phyloP scores from a whole-genome alignment of 2,113 vertebrate species.

The Rousettus leschenaultii region DNA sequence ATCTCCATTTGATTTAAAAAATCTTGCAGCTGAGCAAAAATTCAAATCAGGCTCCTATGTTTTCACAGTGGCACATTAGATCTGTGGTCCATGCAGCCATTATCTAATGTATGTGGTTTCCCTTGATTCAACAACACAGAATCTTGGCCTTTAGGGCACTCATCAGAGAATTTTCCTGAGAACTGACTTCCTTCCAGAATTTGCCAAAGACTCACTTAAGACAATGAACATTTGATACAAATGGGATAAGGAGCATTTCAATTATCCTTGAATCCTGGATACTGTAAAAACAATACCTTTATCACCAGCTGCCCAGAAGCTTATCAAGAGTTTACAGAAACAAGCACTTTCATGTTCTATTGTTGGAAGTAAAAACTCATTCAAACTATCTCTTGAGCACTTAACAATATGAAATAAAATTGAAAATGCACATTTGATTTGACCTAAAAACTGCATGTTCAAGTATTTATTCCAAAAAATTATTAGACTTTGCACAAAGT shows the following conservation, averaged over 20 bases:
- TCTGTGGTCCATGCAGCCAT: not conserved
- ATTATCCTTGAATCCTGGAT: not conserved
- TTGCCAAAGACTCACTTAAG: not conserved
- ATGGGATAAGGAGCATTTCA: slow-evolving; percentile 35
- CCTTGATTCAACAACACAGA: not conserved
- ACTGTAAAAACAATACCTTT: not conserved
- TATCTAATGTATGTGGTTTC: not conserved
- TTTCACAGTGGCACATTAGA: not conserved
- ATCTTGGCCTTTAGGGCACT: not conserved
- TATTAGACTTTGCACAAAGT: not conserved
- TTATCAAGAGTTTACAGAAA: slow-evolving; percentile 18
- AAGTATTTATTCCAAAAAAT: slow-evolving; percentile 17
- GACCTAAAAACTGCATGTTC: not conserved
- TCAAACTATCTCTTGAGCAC: not conserved
- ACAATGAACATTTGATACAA: slow-evolving; percentile 1
- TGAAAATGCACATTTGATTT: not conserved
- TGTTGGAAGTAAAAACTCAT: not conserved
- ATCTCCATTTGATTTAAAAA: not conserved
- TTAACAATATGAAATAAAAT: not conserved
- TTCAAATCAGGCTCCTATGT: not conserved
- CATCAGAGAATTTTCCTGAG: not conserved
- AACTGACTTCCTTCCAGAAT: not conserved
- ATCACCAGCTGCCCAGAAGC: not conserved
- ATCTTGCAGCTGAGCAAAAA: not conserved
- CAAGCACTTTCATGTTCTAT: not conserved